Conservation (phyloP, 2,113 vertebrate genomes). For the Herpetotheres cachinnans region DNA sequence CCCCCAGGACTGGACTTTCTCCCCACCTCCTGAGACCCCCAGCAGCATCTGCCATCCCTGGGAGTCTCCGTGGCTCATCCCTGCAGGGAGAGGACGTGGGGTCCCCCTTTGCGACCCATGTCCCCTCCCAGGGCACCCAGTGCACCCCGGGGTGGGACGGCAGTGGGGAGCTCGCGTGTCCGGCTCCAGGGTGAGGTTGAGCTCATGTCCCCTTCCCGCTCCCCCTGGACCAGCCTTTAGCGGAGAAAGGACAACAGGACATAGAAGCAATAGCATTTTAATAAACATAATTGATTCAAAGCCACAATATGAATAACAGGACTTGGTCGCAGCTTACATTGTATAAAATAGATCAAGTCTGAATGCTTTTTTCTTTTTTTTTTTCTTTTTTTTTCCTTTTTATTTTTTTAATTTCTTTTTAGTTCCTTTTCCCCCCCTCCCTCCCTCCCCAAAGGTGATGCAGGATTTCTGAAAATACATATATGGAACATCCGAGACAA, state of each 20-base stretch:
- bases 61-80: not conserved
- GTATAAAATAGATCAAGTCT: slow-evolving; percentile 86
- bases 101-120: not conserved
- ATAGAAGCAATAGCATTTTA: slow-evolving; percentile 92
- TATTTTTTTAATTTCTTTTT: not conserved
- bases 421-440: not conserved
- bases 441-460: not conserved
- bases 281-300: slow-evolving; percentile 91
- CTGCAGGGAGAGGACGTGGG: not conserved
- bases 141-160: fast-evolving
- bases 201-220: not conserved
- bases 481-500: not conserved
- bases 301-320: slow-evolving; percentile 87
- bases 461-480: slow-evolving; percentile 1
- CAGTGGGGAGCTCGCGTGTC: fast-evolving
- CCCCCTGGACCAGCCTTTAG: not conserved
- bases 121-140: not conserved
- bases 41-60: fast-evolving
- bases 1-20: not conserved
- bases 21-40: not conserved
- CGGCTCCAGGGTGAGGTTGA: fast-evolving
- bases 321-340: slow-evolving; percentile 83
- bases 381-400: not conserved
- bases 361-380: slow-evolving; percentile 65
- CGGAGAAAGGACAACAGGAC: slow-evolving; percentile 1